Conservation (phyloP, 2,797 vertebrate genomes). For the Lagocephalus sceleratus region DNA sequence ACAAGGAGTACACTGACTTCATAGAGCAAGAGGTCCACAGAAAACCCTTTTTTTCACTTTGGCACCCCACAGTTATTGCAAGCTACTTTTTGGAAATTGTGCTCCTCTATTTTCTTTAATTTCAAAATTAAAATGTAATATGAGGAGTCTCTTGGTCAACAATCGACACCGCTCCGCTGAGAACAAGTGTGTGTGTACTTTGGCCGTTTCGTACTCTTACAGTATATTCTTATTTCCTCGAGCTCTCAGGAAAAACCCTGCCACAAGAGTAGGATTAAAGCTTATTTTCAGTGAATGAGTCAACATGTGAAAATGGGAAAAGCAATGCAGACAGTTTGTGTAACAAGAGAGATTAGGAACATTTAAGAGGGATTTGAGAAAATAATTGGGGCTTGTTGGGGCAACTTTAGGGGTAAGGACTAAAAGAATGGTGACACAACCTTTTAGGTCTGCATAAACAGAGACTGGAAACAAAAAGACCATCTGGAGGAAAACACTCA, state of each 20-base stretch:
- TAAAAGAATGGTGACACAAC: slow-evolving; percentile 40
- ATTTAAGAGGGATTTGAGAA: slow-evolving; percentile 70
- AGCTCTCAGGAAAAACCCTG: slow-evolving; percentile 57
- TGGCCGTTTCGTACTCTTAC: slow-evolving; percentile 42
- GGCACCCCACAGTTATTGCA: slow-evolving; percentile 23
- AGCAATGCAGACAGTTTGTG: slow-evolving; percentile 67
- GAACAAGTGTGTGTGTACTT: slow-evolving; percentile 51
- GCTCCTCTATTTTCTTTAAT: slow-evolving; percentile 27
- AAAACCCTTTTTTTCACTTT: slow-evolving; percentile 14
- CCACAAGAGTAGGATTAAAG: slow-evolving; percentile 70
- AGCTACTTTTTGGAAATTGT: slow-evolving; percentile 34
- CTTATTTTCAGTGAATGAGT: slow-evolving; percentile 71
- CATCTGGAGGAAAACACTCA: not conserved
- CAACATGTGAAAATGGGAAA: slow-evolving; percentile 58
- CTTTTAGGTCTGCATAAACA: slow-evolving; percentile 33
- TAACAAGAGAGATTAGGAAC: slow-evolving; percentile 73
- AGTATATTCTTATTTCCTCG: slow-evolving; percentile 48
- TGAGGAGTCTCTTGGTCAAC: slow-evolving; percentile 34
- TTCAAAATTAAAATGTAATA: slow-evolving; percentile 19
- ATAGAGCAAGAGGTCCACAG: slow-evolving; percentile 11
- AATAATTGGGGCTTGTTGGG: slow-evolving; percentile 65
- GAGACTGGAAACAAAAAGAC: slow-evolving; percentile 21
- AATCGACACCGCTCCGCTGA: slow-evolving; percentile 46
- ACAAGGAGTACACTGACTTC: slow-evolving; percentile 5
- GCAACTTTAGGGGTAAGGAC: slow-evolving; percentile 48